Base-by-base conservation (phyloP, 2,113 vertebrate species). In the Bos indicus region DNA sequence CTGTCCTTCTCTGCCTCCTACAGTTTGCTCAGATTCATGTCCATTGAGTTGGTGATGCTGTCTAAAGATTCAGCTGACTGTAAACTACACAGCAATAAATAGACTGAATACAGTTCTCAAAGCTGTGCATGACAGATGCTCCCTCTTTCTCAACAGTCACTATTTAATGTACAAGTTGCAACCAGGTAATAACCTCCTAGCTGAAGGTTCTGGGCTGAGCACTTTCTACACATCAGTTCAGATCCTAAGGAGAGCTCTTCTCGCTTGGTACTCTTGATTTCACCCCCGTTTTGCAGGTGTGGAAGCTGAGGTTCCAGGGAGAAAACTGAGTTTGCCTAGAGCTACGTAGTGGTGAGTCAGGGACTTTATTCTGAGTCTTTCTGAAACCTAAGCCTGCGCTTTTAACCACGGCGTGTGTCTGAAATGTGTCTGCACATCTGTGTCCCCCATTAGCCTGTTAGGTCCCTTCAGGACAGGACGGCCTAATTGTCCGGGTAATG, bases 111-210 rank as follows among this genome's bases (percentile, higher is more conserved):
- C 5, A 28, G 19, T 6, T 33, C 59, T 16, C 4, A 14, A 52
- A n/a, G 30, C n/a, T 17, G 17, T 3, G 13, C 54, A 33, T 0
- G 0, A 33, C 19, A 12, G 43, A 4, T 0, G 6, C 28, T 30
- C 5, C 13, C 19, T 52, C 57, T 59, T 52, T 36, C 43, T 25
- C 10, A 52, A 25, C 19, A 80, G 30, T 10, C 5, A 8, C 46
- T 12, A 3, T 23, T 48, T 23, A 21, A 12, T 4, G 54, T 7
- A 5, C 12, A 25, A 30, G 11, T 36, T 30, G n/a, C 40, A 2
- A 6, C 33, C 8, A 46, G 17, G 7, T 21, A 7, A 7, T 10
- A 5, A 7, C 6, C 12, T n/a, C 25, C 13, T 7, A 25, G 67
- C 52, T 4, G 26, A 21, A 26, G 19, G n/a, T 11, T 46, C 46